These are phyloP conservation scores for Melikaiella ostensackeni DNA, from an alignment of 2,888 invertebrate genomes.

Conservation along the genomic window DNA sequence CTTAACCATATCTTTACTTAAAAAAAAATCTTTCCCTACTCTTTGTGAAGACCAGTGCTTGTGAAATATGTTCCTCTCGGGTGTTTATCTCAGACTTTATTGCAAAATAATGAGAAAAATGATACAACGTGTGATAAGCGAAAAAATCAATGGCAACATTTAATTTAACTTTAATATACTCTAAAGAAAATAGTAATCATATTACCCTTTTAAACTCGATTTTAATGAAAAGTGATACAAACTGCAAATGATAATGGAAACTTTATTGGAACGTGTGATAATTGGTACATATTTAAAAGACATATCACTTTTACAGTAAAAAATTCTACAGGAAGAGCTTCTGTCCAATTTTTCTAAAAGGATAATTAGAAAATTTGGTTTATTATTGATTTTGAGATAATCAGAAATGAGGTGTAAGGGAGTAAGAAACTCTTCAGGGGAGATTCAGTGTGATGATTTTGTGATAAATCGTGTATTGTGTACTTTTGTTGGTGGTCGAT, in stretches of 20 bases:
- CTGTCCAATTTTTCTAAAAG: background rate
- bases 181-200: background rate
- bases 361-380: background rate
- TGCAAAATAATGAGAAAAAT: background rate
- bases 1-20: background rate
- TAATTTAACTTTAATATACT: background rate
- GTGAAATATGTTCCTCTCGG: background rate
- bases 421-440: slow-evolving; percentile 44
- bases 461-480: slow-evolving; percentile 4
- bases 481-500: slow-evolving; percentile 9
- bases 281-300: background rate
- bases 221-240: background rate
- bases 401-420: slow-evolving; percentile 1
- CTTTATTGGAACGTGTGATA: background rate
- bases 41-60: background rate
- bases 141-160: background rate
- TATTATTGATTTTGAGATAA: background rate
- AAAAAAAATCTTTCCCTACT: slow-evolving; percentile 1
- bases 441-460: slow-evolving; percentile 27
- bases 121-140: background rate
- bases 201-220: background rate
- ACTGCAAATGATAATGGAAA: background rate
- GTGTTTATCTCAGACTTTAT: background rate
- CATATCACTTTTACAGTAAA: background rate
- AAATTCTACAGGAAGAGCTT: background rate